Base-by-base conservation (phyloP, 2,888 invertebrate genomes). In the Ptychoptera albimana region DNA sequence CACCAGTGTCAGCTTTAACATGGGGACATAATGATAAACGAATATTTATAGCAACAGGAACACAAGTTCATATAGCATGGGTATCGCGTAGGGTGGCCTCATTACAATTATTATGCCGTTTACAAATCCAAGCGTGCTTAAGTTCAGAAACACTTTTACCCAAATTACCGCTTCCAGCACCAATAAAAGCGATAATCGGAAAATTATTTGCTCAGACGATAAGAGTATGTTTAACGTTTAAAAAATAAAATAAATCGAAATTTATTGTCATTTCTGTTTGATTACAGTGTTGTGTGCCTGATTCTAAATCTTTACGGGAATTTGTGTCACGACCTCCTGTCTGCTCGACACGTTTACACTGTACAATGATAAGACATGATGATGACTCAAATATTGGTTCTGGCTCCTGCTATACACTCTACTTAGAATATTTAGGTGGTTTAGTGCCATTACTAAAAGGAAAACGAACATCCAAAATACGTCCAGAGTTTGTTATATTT, bases 11-110 rank as follows among this genome's bases (percentile, higher is more conserved):
- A 42, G 92, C 94, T 2, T 69, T 98, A 57, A 96, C 96, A 8
- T 98, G 97, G 97, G 97, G 94, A 29, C 96, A 97, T 71, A 93
- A 93, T 61, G 97, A 96, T 61, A 84, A 89, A 53, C 74, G 97
- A 29, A 71, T 98, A 52, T 96, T 97, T 64, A 79, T 97, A 48
- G 89, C 89, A 5, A 87, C 87, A 4, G 96, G 96, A 11, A 84
- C 86, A 39, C 81, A 83, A 56, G 79, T 89, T 55, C 91, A 92
- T 65, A 88, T 92, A 49, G 94, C 93, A 37, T 89, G 94, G 77
- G 85, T 97, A 44, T 88, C 87, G 56, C 72, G 89, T 50, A 76
- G 86, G 45, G 86, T 94, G 50, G 89, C 92, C 43, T 85, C 91
- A 43, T 70, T 96, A 53, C 93, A 94, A 66, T 71, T 92, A 55